phyloP scores from a whole-genome alignment of 2,797 vertebrate species.

The Aphelocoma californica region DNA sequence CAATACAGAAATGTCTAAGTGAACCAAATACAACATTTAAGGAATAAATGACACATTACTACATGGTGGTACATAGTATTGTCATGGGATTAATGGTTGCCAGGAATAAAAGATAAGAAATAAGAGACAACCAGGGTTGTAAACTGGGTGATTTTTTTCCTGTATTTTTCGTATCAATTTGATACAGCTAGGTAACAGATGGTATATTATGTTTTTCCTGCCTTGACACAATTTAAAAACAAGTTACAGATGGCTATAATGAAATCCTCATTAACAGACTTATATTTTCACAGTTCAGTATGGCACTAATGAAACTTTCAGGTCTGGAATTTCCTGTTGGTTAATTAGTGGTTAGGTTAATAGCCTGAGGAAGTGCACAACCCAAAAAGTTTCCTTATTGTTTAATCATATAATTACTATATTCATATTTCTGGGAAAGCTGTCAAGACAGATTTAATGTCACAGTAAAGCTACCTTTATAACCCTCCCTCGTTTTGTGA shows the following conservation, averaged over 20 bases:
- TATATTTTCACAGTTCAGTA: slow-evolving; percentile 46
- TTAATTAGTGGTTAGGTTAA: slow-evolving; percentile 63
- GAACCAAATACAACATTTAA: neutral
- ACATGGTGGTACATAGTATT: accelerated
- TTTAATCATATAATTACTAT: slow-evolving; percentile 50
- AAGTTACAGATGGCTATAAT: slow-evolving; percentile 56
- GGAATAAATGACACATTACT: neutral
- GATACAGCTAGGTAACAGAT: slow-evolving; percentile 44
- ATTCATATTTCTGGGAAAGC: slow-evolving; percentile 45
- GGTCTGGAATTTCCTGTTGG: slow-evolving; percentile 43
- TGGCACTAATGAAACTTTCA: slow-evolving; percentile 46
- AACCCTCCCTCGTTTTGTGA: neutral
- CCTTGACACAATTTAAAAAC: slow-evolving; percentile 49
- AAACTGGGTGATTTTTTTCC: neutral
- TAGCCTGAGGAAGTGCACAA: slow-evolving; percentile 46
- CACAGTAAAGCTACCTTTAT: slow-evolving; percentile 25
- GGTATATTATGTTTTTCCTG: slow-evolving; percentile 37
- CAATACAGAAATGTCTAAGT: neutral
- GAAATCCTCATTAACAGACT: slow-evolving; percentile 53
- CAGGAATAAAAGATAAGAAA: neutral
- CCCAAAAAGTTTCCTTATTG: slow-evolving; percentile 48
- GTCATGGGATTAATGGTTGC: neutral
- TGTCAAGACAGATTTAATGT: slow-evolving; percentile 22
- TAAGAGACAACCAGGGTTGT: neutral
- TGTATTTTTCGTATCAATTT: neutral